phyloP scores from a whole-genome alignment of 2,797 vertebrate species.

The Hipposideros larvatus region DNA sequence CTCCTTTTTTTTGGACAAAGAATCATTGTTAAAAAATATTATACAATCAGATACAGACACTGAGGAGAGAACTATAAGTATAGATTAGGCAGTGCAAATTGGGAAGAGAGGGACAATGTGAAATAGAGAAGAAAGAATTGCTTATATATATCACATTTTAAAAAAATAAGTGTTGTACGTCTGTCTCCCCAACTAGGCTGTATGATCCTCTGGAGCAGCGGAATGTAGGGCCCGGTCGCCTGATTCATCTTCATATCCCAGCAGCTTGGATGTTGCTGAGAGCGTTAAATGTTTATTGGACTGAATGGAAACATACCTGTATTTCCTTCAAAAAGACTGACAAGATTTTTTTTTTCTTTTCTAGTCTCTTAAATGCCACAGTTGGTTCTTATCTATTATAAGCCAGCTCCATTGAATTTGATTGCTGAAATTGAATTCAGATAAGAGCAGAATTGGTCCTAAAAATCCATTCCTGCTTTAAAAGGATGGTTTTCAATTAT shows the following conservation, averaged over 20 bases:
- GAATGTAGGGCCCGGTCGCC: not conserved
- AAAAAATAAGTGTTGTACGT: not conserved
- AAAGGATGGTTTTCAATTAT: constrained; percentile 54
- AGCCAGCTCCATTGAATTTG: constrained; percentile 33
- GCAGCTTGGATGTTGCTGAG: not conserved
- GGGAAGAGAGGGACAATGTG: constrained; percentile 10
- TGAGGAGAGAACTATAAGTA: not conserved
- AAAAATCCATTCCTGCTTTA: constrained; percentile 45
- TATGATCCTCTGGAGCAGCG: not conserved
- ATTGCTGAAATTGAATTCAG: constrained; percentile 52
- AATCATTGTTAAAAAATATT: constrained; percentile 39
- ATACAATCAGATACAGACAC: not conserved
- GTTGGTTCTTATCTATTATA: constrained; percentile 26
- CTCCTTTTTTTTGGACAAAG: constrained; percentile 14
- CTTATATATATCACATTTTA: not conserved
- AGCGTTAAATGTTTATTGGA: not conserved
- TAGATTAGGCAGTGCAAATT: not conserved
- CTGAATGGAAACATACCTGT: not conserved
- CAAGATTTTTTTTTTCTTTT: not conserved
- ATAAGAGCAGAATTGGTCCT: constrained; percentile 55
- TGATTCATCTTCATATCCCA: not conserved
- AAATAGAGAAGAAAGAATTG: constrained; percentile 29
- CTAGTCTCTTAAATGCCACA: not conserved
- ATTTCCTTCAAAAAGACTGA: constrained; percentile 35
- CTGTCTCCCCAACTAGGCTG: not conserved